Evolutionary conservation across 2,797 vertebrate species (phyloP).

Genomic region (Ispidina picta): DNA sequence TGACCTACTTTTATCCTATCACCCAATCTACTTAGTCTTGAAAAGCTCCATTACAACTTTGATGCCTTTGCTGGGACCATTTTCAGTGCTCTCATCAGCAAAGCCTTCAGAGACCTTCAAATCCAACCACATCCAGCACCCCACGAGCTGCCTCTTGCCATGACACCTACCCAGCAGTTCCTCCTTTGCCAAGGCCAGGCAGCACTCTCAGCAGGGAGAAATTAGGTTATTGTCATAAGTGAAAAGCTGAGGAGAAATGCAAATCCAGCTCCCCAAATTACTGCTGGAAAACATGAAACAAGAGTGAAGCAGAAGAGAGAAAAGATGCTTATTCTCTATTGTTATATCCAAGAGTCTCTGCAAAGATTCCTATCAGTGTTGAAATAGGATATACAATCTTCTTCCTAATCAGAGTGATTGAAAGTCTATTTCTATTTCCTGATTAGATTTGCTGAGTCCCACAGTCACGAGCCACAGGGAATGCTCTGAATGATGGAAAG

Average conservation of each 20-base stretch:
- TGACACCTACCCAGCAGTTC: not conserved
- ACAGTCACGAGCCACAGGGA: not conserved
- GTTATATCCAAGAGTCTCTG: not conserved
- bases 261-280: not conserved
- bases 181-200: not conserved
- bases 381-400: not conserved
- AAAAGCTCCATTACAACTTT: not conserved
- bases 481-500: not conserved
- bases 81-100: not conserved
- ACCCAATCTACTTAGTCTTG: not conserved
- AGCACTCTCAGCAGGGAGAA: not conserved
- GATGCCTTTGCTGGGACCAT: not conserved
- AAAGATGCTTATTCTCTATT: not conserved
- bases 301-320: not conserved
- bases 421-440: not conserved
- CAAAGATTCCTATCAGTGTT: not conserved
- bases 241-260: not conserved
- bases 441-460: not conserved
- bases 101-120: not conserved
- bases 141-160: not conserved
- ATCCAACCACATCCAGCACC: not conserved
- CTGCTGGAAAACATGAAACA: not conserved
- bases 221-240: not conserved
- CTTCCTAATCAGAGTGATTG: constrained; percentile 2
- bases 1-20: not conserved